phyloP scores from a whole-genome alignment of 2,888 invertebrate genomes.

The Nephrotoma guestfalica region DNA sequence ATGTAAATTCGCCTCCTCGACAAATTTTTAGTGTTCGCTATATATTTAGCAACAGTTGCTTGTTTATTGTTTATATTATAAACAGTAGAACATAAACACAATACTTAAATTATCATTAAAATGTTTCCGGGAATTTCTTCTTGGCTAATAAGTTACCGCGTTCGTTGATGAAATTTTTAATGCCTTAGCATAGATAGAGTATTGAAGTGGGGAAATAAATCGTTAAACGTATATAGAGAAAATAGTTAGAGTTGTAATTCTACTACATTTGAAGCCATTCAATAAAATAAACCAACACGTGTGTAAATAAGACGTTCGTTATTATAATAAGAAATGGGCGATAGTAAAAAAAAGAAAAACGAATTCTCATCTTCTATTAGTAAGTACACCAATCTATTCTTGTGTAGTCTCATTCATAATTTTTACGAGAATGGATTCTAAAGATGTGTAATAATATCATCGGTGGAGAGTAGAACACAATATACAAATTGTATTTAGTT shows the following conservation, averaged over 20 bases:
- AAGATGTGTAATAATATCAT: background rate
- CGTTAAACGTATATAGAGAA: background rate
- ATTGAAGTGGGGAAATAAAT: background rate
- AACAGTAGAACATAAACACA: too few species aligned
- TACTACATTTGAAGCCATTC: background rate
- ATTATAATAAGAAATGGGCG: background rate
- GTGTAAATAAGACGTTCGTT: background rate
- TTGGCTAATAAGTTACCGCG: background rate
- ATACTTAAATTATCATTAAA: too few species aligned
- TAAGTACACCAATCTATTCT: background rate
- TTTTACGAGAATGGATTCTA: background rate
- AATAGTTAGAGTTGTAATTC: background rate
- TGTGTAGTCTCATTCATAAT: background rate
- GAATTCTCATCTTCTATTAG: background rate
- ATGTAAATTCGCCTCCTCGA: background rate
- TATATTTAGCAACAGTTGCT: too few species aligned
- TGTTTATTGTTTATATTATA: too few species aligned
- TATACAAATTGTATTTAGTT: background rate
- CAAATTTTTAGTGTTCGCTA: background rate
- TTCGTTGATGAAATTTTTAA: background rate
- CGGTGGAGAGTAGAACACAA: background rate
- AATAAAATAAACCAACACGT: background rate
- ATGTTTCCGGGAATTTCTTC: background rate
- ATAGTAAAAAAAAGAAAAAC: background rate
- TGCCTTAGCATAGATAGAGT: background rate